Evolutionary conservation across 2,888 invertebrate genomes (phyloP).

Genomic region (Cerastis leucographa): DNA sequence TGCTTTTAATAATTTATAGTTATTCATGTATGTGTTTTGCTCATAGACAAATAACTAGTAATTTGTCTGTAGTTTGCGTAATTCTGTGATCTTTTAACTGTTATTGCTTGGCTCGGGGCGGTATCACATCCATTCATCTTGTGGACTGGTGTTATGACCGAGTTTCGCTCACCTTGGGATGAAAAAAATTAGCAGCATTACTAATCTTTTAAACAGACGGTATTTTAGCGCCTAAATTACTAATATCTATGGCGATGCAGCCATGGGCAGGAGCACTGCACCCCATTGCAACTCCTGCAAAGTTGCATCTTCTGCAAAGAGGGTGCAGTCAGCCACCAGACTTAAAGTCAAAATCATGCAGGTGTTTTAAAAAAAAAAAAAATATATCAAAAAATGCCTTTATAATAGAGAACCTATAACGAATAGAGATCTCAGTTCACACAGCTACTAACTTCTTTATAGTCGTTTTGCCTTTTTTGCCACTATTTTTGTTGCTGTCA

Average conservation of each 20-base stretch:
- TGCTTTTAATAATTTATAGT: neutral
- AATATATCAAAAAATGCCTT: neutral
- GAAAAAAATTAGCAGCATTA: slow-evolving; percentile 1
- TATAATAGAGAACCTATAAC: neutral
- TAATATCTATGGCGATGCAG: neutral
- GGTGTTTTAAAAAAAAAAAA: neutral
- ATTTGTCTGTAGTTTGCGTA: slow-evolving; percentile 48
- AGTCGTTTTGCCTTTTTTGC: slow-evolving; percentile 1
- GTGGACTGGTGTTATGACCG: slow-evolving; percentile 13
- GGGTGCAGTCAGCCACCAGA: neutral
- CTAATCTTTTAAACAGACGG: neutral
- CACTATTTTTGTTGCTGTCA: neutral
- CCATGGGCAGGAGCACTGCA: neutral
- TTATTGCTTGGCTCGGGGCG: slow-evolving; percentile 38
- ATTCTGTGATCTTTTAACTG: slow-evolving; percentile 45
- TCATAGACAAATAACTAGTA: slow-evolving; percentile 35
- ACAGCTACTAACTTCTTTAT: neutral
- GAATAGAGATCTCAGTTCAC: neutral
- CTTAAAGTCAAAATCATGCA: neutral
- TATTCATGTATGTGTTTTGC: slow-evolving; percentile 21
- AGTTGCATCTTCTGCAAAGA: neutral
- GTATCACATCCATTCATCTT: slow-evolving; percentile 42
- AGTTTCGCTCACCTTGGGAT: slow-evolving; percentile 17
- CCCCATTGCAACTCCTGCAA: neutral
- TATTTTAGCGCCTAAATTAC: neutral